Evolutionary conservation across 2,113 vertebrate genomes (phyloP).

Genomic region (Podilymbus podiceps): DNA sequence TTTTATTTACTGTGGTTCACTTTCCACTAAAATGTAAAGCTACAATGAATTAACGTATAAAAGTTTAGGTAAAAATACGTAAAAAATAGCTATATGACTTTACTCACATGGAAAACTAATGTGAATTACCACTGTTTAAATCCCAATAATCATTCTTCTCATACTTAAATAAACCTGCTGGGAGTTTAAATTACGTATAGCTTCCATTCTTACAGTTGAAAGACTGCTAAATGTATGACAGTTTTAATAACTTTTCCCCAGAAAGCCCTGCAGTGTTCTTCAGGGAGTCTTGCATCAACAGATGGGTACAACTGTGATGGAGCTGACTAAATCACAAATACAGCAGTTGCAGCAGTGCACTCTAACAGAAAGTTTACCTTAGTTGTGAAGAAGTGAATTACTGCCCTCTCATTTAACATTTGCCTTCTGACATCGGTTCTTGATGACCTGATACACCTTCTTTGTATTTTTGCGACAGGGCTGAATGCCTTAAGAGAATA

Average conservation of each 20-base stretch:
- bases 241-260: background rate
- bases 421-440: background rate
- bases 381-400: background rate
- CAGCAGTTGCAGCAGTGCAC: fast-evolving
- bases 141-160: background rate
- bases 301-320: background rate
- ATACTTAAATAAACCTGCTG: background rate
- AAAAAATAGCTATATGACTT: background rate
- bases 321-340: background rate
- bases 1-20: background rate
- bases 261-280: background rate
- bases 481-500: background rate
- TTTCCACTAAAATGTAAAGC: background rate
- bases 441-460: background rate
- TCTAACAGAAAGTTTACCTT: background rate
- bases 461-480: background rate
- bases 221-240: background rate
- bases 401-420: background rate
- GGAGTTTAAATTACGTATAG: background rate
- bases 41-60: background rate
- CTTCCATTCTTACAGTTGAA: background rate
- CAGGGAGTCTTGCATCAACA: background rate
- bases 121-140: background rate
- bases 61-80: background rate
- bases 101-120: background rate